These are phyloP conservation scores for Frankliniella fusca DNA, from an alignment of 2,888 invertebrate species.

Conservation along the genomic window DNA sequence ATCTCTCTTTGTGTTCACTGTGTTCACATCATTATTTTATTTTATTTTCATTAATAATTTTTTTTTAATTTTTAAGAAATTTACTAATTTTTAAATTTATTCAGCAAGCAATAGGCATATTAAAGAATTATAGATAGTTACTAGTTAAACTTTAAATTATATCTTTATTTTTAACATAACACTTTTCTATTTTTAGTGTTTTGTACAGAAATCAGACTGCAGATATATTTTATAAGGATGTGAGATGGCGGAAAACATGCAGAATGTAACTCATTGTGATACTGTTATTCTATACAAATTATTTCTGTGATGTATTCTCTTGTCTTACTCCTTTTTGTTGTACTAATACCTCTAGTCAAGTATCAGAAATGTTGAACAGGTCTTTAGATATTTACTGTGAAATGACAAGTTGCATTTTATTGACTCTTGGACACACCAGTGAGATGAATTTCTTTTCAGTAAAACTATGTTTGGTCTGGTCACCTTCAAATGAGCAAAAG, in stretches of 20 bases:
- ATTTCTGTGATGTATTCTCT: constrained; percentile 25
- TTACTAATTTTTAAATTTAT: not conserved
- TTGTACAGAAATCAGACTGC: constrained; percentile 22
- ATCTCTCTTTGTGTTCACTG: constrained; percentile 9
- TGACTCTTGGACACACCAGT: constrained; percentile 6
- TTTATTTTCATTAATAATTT: too few relatives aligned
- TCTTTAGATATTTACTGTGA: not conserved
- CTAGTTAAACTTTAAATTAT: not conserved
- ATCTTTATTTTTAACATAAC: constrained; percentile 7
- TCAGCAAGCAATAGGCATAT: constrained; percentile 1
- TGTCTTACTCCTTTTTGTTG: constrained; percentile 9
- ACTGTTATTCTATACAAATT: constrained; percentile 15
- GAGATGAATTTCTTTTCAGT: not conserved
- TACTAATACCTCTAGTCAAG: constrained; percentile 17
- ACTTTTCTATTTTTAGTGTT: constrained; percentile 3
- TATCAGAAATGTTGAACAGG: constrained; percentile 3
- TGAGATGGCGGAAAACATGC: constrained; percentile 13
- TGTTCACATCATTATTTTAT: not conserved
- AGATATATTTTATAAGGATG: constrained; percentile 11
- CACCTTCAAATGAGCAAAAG: too few relatives aligned
- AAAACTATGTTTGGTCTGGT: not conserved
- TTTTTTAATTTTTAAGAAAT: not conserved
- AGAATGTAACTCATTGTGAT: constrained; percentile 23
- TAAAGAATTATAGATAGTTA: not conserved
- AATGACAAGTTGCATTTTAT: not conserved